These are phyloP conservation scores for Heliconius hewitsoni DNA, from an alignment of 1,140 invertebrate genomes.

Conservation along the genomic window DNA sequence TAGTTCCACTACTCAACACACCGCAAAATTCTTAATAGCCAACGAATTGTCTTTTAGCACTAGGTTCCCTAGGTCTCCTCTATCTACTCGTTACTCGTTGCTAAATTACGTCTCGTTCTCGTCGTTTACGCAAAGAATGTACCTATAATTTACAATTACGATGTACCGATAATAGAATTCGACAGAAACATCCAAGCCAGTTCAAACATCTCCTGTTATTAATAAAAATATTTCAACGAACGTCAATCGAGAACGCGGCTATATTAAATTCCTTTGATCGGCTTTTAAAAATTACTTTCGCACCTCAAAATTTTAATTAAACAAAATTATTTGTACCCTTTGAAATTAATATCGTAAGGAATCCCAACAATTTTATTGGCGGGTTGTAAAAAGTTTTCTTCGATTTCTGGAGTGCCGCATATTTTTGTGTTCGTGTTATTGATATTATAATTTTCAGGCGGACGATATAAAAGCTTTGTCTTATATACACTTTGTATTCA, in stretches of 20 bases:
- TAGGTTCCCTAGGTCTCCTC: too few species aligned
- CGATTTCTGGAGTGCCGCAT: conserved; percentile 14
- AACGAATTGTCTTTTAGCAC: too few species aligned
- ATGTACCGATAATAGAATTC: conserved; percentile 2
- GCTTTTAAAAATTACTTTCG: conserved; percentile 44
- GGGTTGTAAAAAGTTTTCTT: conserved; percentile 43
- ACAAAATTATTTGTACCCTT: conserved; percentile 46
- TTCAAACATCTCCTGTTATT: conserved; percentile 41
- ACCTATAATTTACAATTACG: neutral
- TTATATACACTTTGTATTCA: neutral
- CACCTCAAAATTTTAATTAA: conserved; percentile 51
- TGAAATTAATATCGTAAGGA: conserved; percentile 44
- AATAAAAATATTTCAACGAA: conserved; percentile 49
- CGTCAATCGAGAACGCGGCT: conserved; percentile 35
- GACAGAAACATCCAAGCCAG: conserved; percentile 2
- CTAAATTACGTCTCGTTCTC: neutral
- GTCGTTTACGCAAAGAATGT: neutral
- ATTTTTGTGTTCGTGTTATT: conserved; percentile 19
- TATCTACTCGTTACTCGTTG: too few species aligned
- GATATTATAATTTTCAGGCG: neutral
- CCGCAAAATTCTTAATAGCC: too few species aligned
- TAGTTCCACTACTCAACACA: too few species aligned
- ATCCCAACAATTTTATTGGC: conserved; percentile 47
- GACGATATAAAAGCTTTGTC: neutral
- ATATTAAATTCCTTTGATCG: conserved; percentile 50